phyloP scores from a whole-genome alignment of 2,113 vertebrate species.

The Mirza zaza region DNA sequence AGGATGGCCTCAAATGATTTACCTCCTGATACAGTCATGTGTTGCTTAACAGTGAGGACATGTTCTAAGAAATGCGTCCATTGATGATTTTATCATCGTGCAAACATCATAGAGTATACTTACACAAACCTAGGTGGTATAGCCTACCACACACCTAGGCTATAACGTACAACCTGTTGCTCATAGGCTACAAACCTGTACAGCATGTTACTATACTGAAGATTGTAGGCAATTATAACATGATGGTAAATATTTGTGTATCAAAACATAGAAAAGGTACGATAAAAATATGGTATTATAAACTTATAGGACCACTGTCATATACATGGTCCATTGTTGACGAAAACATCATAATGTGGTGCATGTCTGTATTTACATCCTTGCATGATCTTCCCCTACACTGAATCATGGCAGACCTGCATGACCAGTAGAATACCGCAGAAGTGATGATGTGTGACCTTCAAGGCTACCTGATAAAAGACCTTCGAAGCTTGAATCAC shows the following conservation, averaged over 20 bases:
- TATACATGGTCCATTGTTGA: neutral
- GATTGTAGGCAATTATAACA: neutral
- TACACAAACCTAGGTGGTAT: neutral
- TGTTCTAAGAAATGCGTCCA: neutral
- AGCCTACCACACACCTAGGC: neutral
- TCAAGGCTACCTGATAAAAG: neutral
- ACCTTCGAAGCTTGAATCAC: neutral
- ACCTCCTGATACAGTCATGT: neutral
- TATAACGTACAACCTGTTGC: neutral
- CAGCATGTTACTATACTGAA: neutral
- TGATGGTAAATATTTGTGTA: neutral
- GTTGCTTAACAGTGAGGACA: neutral
- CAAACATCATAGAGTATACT: neutral
- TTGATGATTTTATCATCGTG: neutral
- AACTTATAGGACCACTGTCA: neutral
- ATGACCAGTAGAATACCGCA: neutral
- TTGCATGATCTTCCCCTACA: neutral
- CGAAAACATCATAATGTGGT: neutral
- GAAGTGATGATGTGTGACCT: neutral
- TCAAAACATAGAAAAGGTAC: neutral
- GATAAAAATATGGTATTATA: neutral
- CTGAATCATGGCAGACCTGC: neutral
- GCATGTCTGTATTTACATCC: neutral
- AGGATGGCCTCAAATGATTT: neutral
- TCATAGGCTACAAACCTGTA: neutral